Base-by-base conservation (phyloP, 2,888 invertebrate species). In the Pheosia gnoma region DNA sequence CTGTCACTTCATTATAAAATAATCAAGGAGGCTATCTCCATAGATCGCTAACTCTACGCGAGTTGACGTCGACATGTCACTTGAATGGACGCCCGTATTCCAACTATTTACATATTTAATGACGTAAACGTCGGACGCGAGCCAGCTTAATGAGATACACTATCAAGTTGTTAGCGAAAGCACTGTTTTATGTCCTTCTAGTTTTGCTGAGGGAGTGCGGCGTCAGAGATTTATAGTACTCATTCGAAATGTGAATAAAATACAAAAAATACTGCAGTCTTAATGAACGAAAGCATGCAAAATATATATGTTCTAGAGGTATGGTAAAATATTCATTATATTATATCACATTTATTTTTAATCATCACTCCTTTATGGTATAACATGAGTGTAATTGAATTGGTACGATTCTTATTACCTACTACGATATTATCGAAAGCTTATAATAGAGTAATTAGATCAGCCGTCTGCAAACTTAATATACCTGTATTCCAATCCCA, bases 91-190 rank as follows among this genome's bases (percentile, higher is more conserved):
- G 85, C 81, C 84, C 86, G 88, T 89, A 88, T 90, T 89, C 87
- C 86, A 80, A 86, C 82, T 89, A 91, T 91, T 92, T 91, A 90
- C 91, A 93, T 92, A 90, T 87, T 89, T 90, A 92, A 92, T 91
- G 91, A 92, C 86, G 85, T 84, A 84, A 85, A 80, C 83, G 89
- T 87, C 85, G 81, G 88, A 87, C 86, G 78, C 61, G 80, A 76
- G 77, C 77, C 79, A 74, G 78, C 83, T 81, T 91, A 92, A 92
- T 91, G 91, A 91, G 91, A 88, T 84, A 82, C 84, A 84, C 84
- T 85, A 85, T 85, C 82, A 81, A 82, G 79, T 76, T 76, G 78
- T 78, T 76, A 78, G 77, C 65, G 72, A 76, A 76, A 75, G 75
- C 65, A 63, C 70, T 66, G 68, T 59, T 45, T 56, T 47, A 52